phyloP scores from a whole-genome alignment of 35 echinoderm and acorn worm species.

The Heliocidaris erythrogramma region DNA sequence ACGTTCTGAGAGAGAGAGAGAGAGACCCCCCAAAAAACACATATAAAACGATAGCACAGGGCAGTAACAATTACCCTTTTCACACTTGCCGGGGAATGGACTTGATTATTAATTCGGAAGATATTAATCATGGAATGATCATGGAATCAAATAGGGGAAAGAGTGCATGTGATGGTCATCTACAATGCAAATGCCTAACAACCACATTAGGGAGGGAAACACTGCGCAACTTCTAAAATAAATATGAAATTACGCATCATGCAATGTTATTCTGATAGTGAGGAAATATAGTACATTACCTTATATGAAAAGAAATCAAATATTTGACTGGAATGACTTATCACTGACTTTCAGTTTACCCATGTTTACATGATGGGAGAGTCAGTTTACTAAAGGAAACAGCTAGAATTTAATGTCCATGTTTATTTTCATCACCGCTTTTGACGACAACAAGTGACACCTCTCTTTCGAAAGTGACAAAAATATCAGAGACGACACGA shows the following conservation, averaged over 20 bases:
- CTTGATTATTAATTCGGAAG: neutral
- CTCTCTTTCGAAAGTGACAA: neutral
- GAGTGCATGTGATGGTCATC: neutral
- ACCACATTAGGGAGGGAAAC: neutral
- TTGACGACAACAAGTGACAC: neutral
- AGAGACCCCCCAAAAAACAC: too few relatives aligned
- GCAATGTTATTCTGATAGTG: neutral
- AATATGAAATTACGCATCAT: too few relatives aligned
- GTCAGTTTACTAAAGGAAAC: neutral
- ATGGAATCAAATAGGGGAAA: neutral
- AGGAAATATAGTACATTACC: neutral
- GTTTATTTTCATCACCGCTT: neutral
- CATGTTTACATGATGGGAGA: neutral
- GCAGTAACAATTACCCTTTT: neutral
- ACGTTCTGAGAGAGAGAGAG: too few relatives aligned
- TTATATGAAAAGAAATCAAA: neutral
- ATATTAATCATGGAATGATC: neutral
- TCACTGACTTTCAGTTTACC: slow-evolving; percentile 2
- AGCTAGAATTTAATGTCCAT: neutral
- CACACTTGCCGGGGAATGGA: neutral
- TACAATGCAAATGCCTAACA: neutral
- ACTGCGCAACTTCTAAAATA: neutral
- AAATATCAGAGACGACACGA: neutral
- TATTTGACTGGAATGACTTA: neutral
- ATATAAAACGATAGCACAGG: too few relatives aligned